Evolutionary conservation across 2,113 vertebrate species (phyloP), one percentile per base, ranked within the genome.

Genomic region (Cynocephalus volans): DNA sequence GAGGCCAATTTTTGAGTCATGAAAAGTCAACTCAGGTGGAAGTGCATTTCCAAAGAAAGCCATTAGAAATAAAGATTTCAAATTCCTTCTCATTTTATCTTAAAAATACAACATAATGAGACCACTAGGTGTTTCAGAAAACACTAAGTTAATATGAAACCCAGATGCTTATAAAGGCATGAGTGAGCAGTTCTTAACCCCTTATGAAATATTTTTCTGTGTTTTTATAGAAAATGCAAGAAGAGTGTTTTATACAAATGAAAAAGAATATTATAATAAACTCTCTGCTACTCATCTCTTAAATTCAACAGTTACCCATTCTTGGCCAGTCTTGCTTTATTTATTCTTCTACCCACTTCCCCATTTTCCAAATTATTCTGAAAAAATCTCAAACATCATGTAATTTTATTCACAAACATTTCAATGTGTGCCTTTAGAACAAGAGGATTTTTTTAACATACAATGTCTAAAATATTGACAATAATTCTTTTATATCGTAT

Each of bases 1-100:
- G 58, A 81, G 28, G 70, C 41, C 45, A 82, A 62, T 95, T 96
- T 90, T 76, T 28, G 45, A 93, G 14, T 24, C 72, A 89, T 67
- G 19, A 83, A 86, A 87, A 93, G 9, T 50, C 60, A 93, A 76
- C 2, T 64, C 65, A 90, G n/a, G 33, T 86, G 36, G 24, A 88
- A 70, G 5, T 58, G 9, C 6, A 52, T 24, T 41, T 93, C 6
- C 64, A 67, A 79, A 89, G 31, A 73, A 73, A 72, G 17, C 31
- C 62, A 56, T 84, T 87, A 45, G 19, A 54, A 48, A 50, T 41
- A 88, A 54, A 81, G n/a, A 89, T 65, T 77, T 79, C 64, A 73
- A 70, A 76, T 77, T 81, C 28, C n/a, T 54, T 95, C 81, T 48
- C 52, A 82, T 17, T 84, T 87, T 80, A n/a, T 45, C 67, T 33